These are phyloP conservation scores for Heteropelma amictum DNA, from an alignment of 2,888 invertebrate genomes.

Conservation along the genomic window DNA sequence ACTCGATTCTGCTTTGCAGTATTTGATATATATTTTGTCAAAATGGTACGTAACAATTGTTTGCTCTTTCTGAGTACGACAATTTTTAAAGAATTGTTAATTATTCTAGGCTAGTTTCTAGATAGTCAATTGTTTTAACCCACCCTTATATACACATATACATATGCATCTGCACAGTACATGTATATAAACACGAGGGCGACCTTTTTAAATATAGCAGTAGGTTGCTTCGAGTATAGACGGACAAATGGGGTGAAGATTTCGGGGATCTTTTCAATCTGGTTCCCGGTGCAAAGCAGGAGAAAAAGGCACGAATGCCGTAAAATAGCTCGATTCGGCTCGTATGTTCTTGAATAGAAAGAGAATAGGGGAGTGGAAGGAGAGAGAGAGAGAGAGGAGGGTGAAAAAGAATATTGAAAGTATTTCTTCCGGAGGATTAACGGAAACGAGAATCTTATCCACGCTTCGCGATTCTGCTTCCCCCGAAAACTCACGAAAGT, in stretches of 20 bases:
- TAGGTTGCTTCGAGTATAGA: conserved; percentile 17
- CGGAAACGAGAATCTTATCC: conserved; percentile 54
- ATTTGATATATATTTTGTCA: too few relatives aligned
- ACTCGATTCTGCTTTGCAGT: too few relatives aligned
- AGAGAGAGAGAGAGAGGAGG: background rate
- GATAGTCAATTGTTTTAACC: background rate
- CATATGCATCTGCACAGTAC: background rate
- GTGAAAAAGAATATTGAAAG: conserved; percentile 6
- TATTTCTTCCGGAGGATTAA: conserved; percentile 47
- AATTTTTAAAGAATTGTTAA: too few relatives aligned
- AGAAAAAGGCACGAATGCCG: conserved; percentile 12
- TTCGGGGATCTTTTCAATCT: conserved; percentile 49
- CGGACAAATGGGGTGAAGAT: conserved; percentile 52
- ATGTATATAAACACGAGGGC: background rate
- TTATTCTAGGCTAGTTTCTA: too few relatives aligned
- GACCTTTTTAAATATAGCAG: background rate
- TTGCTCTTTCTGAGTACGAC: too few relatives aligned
- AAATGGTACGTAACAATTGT: too few relatives aligned
- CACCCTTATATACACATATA: background rate
- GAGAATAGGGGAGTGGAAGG: background rate
- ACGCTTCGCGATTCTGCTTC: conserved; percentile 27
- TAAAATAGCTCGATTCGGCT: conserved; percentile 30
- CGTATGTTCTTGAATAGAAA: background rate
- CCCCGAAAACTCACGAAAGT: background rate
- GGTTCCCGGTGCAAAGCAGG: background rate